Base-by-base conservation (phyloP, 2,797 vertebrate genomes). In the Megalops cyprinoides region DNA sequence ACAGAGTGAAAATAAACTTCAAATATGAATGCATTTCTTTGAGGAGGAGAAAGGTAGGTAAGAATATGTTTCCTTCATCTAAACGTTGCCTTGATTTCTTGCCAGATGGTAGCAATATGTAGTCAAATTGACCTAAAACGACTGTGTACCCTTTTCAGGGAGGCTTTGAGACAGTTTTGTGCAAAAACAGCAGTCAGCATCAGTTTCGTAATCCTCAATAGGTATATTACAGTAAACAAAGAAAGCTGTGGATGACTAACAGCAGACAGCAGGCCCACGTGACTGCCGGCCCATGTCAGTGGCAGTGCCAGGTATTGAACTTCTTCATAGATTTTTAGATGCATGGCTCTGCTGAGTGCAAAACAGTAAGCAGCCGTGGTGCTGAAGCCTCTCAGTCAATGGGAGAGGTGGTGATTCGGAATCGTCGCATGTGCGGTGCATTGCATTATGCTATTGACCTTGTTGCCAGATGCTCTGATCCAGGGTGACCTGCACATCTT, bases 121-220 rank as follows among this genome's bases (percentile, higher is more conserved):
- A 71, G 67, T 42, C 37, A n/a, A 91, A 84, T 85, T 84, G 82
- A 83, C 69, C 76, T 77, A 85, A 84, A 83, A 88, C 44, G 91
- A 91, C 89, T 80, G 89, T 89, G 89, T 89, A 90, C 58, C 62
- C 75, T 81, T 74, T 74, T 55, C 71, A 84, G 84, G 86, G 82
- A 74, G 79, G 90, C 87, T n/a, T 42, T 82, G 83, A 84, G 87
- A 87, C 86, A 86, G 74, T 81, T 82, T 84, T 80, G 81, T 84
- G 86, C 84, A 83, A 78, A 87, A 82, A 81, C 87, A 87, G 80
- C 89, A 78, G 74, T 78, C 75, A 28, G 81, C 88, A 86, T 91
- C 87, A 88, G 78, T 90, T 88, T 87, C 89, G 83, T 85, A 85
- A 91, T 90, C 87, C 90, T 82, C 84, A 77, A 82, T 74, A 73